Conservation (phyloP, 2,888 invertebrate species). For the Podabrus alpinus region DNA sequence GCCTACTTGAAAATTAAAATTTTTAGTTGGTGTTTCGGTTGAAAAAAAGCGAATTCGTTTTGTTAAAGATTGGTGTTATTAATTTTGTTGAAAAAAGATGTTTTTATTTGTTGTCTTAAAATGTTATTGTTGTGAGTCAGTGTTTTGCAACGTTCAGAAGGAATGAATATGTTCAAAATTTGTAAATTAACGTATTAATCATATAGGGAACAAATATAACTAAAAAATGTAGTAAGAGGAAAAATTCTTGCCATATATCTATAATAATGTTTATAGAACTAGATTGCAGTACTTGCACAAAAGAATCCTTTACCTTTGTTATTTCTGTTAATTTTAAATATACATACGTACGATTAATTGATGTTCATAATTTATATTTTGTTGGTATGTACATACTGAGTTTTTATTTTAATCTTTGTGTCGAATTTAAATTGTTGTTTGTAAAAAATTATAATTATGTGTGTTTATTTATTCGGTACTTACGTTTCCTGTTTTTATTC, state of each 20-base stretch:
- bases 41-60: not conserved
- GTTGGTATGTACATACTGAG: slow-evolving; percentile 10
- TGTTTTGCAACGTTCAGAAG: slow-evolving; percentile 43
- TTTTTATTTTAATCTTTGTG: not conserved
- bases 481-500: not conserved
- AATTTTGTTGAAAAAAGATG: not conserved
- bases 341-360: slow-evolving; percentile 26
- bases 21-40: slow-evolving; percentile 9
- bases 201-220: slow-evolving; percentile 38
- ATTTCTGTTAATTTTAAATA: slow-evolving; percentile 38
- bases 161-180: slow-evolving; percentile 19
- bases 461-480: not conserved
- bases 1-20: slow-evolving; percentile 39
- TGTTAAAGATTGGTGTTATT: slow-evolving; percentile 5
- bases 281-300: slow-evolving; percentile 48
- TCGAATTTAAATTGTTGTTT: not conserved
- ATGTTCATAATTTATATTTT: slow-evolving; percentile 37
- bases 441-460: not conserved
- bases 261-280: slow-evolving; percentile 32
- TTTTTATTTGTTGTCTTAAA: slow-evolving; percentile 9
- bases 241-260: slow-evolving; percentile 35
- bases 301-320: slow-evolving; percentile 46
- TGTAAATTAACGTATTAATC: slow-evolving; percentile 28
- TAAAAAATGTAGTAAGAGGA: slow-evolving; percentile 22
- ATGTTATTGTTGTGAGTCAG: slow-evolving; percentile 44